Conservation (phyloP, 2,113 vertebrate species). For the Hoplias malabaricus region DNA sequence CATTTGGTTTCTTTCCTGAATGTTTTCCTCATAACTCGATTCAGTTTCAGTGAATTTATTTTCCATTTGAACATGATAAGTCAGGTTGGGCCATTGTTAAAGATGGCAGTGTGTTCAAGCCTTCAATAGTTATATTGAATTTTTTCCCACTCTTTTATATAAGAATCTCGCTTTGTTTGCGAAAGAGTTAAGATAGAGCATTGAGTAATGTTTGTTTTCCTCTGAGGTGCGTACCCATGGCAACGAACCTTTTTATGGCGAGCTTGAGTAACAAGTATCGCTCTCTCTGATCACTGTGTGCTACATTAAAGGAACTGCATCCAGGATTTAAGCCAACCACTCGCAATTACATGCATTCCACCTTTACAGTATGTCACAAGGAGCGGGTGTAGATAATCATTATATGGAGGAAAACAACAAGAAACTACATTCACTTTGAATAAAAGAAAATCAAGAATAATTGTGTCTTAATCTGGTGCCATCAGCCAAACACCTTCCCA, state of each 20-base stretch:
- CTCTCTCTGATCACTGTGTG: slow-evolving; percentile 14
- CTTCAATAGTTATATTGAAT: slow-evolving; percentile 22
- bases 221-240: slow-evolving; percentile 37
- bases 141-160: background rate
- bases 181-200: slow-evolving; percentile 28
- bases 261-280: slow-evolving; percentile 18
- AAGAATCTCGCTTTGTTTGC: slow-evolving; percentile 42
- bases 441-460: background rate
- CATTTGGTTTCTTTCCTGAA: slow-evolving; percentile 5
- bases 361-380: background rate
- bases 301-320: background rate
- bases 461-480: background rate
- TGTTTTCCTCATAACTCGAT: slow-evolving; percentile 35
- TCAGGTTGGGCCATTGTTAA: slow-evolving; percentile 5
- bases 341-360: background rate
- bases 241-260: slow-evolving; percentile 44
- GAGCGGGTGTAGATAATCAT: background rate
- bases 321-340: slow-evolving; percentile 18
- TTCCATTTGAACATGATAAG: background rate
- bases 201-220: slow-evolving; percentile 49
- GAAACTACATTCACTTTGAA: background rate
- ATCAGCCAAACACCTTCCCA: background rate
- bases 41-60: background rate
- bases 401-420: background rate
- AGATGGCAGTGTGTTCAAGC: background rate